These are phyloP conservation scores for Mola mola DNA, from an alignment of 2,113 vertebrate species.

Conservation along the genomic window DNA sequence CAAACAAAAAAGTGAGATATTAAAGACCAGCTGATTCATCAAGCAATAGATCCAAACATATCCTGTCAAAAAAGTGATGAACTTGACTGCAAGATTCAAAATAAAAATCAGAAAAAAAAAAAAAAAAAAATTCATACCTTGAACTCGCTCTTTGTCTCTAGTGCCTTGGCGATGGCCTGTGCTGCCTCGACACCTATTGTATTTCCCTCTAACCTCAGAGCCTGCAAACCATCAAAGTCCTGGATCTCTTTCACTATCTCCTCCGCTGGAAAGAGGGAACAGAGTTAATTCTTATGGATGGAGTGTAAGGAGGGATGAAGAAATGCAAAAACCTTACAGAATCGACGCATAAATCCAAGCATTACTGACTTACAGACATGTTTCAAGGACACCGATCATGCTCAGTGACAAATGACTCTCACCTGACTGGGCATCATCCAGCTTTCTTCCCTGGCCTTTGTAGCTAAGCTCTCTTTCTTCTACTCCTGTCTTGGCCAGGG, in stretches of 20 bases:
- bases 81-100: neutral
- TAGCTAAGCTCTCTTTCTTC: conserved; percentile 92
- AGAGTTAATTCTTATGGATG: neutral
- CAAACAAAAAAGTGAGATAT: too few relatives aligned
- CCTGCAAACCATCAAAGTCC: conserved; percentile 87
- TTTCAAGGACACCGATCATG: neutral
- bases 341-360: neutral
- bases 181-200: conserved; percentile 94
- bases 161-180: conserved; percentile 91
- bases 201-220: conserved; percentile 94
- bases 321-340: too few relatives aligned
- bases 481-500: conserved; percentile 92
- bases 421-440: conserved; percentile 94
- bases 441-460: conserved; percentile 93
- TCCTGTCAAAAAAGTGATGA: neutral
- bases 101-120: conserved; percentile 2
- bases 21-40: too few relatives aligned
- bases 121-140: too few relatives aligned
- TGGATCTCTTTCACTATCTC: conserved; percentile 91
- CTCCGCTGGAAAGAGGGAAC: conserved; percentile 75
- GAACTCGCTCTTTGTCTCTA: conserved; percentile 90
- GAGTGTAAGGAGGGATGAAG: neutral
- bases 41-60: too few relatives aligned
- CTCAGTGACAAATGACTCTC: conserved; percentile 58
- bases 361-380: neutral